Evolutionary conservation across 92 coral and sea anemone species (phyloP), one percentile per base, ranked within the genome.

Genomic region (Chrysogorgia sp.): DNA sequence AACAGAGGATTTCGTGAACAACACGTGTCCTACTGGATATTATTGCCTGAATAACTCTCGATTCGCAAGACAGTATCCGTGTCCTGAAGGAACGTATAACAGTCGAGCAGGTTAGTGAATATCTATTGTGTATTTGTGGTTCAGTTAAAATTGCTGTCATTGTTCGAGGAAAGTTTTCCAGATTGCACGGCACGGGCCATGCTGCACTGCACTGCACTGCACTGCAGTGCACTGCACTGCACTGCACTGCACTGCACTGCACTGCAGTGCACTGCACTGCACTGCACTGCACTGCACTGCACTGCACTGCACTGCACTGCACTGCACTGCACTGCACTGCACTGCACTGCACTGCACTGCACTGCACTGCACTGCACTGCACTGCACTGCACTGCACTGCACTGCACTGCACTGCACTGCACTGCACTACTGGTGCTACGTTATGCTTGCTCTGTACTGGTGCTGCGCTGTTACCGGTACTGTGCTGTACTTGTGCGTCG

Each of bases 21-120:
- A 81, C 57, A 77, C 72, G 2, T 94, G 98, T 69, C 98, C 97
- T 4, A 77, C 88, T 79, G 98, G 98, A 10, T 80, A 89, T 67
- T 94, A 91, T 84, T 94, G 98, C 56, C 97, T 88, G 31, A 72
- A 81, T 40, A 89, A 86, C 48, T 91, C 98, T 47, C 65, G 86
- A 25, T 64, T 28, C 24, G 87, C 90, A 10, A 76, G 72, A 23
- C 86, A 94, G 64, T 67, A 76, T 84, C 96, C 91, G 0, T 94
- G 98, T 62, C 90, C 87, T 6, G 85, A 91, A 26, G 98, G 98
- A 10, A 94, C 91, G 0, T 94, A 66, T 60, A 94, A 94, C 84
- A 85, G 82, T 71, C 56, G 85, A 49, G 83, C 92, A 21, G 96
- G 92, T 35, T 32, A 72, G 79, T 72, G 19, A 10, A 56, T 14